A percentile compares a stretch with the other conserved stretches of the same genome.
Evolutionary conservation across 2,888 invertebrate species (phyloP).

Genomic region (Stenchaetothrips biformis): DNA sequence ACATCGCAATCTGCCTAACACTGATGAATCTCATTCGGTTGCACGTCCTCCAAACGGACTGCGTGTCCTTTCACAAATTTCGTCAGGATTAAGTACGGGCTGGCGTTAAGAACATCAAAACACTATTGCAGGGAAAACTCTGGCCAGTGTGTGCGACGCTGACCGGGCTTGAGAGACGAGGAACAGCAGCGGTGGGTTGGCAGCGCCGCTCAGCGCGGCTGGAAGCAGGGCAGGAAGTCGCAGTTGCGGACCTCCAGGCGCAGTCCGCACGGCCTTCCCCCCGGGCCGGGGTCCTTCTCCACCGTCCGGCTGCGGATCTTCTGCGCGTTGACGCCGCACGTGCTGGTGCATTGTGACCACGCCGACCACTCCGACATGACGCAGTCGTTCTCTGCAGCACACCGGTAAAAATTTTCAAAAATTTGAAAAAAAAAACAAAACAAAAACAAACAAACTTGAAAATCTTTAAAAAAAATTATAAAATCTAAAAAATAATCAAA

Average conservation of each 20-base stretch:
- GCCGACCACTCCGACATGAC: slow-evolving; percentile 60
- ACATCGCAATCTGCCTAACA: too few species aligned
- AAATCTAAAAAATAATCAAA: too few species aligned
- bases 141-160: too few species aligned
- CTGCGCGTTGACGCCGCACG: slow-evolving; percentile 58
- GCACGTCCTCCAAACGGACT: too few species aligned
- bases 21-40: too few species aligned
- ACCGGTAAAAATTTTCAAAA: not conserved
- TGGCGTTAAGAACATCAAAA: too few species aligned
- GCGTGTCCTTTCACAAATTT: too few species aligned
- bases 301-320: slow-evolving; percentile 7
- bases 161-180: too few species aligned
- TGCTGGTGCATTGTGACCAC: slow-evolving; percentile 76
- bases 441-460: not conserved
- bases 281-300: not conserved
- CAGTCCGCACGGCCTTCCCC: not conserved
- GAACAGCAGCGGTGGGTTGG: too few species aligned
- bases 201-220: slow-evolving; percentile 5
- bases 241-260: slow-evolving; percentile 10
- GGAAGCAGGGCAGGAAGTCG: not conserved
- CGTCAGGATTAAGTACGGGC: too few species aligned
- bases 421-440: not conserved
- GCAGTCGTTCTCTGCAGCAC: slow-evolving; percentile 36
- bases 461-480: not conserved
- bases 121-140: too few species aligned